Conservation (phyloP, 1,140 invertebrate species). For the Limonius californicus region DNA sequence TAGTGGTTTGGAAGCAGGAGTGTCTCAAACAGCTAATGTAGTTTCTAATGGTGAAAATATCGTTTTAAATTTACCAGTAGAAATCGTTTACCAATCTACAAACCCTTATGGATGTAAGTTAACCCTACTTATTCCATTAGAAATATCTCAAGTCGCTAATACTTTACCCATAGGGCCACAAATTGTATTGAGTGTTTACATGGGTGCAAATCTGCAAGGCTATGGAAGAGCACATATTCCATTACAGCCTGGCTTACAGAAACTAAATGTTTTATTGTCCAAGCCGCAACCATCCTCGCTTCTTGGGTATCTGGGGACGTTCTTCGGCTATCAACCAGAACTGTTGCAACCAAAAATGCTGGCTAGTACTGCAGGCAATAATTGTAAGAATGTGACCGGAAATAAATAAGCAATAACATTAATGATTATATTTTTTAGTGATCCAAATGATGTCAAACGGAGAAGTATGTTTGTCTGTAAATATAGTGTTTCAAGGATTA, state of each 20-base stretch:
- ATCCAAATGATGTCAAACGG: conserved; percentile 41
- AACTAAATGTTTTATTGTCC: conserved; percentile 33
- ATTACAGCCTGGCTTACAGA: conserved; percentile 37
- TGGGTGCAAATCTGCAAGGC: conserved; percentile 36
- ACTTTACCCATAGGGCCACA: conserved; percentile 41
- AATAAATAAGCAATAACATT: not conserved
- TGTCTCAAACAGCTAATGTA: conserved; percentile 42
- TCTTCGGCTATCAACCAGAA: conserved; percentile 46
- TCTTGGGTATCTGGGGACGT: conserved; percentile 41
- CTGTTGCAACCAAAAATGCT: conserved; percentile 42
- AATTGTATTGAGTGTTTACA: conserved; percentile 43
- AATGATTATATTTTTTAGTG: conserved; percentile 30
- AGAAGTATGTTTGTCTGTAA: conserved; percentile 29
- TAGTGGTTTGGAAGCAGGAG: conserved; percentile 40
- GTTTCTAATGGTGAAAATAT: conserved; percentile 41
- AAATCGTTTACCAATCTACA: conserved; percentile 42
- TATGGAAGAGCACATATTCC: conserved; percentile 43
- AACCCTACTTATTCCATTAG: not conserved
- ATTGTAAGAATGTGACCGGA: conserved; percentile 33
- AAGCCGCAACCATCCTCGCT: conserved; percentile 40
- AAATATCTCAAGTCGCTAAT: too few species aligned
- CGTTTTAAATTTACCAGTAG: conserved; percentile 43
- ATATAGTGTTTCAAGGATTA: conserved; percentile 38
- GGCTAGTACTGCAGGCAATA: conserved; percentile 42
- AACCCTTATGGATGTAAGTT: conserved; percentile 45